These are phyloP conservation scores for Phymanthus crucifer DNA, from an alignment of 92 coral and sea anemone species.

Conservation along the genomic window DNA sequence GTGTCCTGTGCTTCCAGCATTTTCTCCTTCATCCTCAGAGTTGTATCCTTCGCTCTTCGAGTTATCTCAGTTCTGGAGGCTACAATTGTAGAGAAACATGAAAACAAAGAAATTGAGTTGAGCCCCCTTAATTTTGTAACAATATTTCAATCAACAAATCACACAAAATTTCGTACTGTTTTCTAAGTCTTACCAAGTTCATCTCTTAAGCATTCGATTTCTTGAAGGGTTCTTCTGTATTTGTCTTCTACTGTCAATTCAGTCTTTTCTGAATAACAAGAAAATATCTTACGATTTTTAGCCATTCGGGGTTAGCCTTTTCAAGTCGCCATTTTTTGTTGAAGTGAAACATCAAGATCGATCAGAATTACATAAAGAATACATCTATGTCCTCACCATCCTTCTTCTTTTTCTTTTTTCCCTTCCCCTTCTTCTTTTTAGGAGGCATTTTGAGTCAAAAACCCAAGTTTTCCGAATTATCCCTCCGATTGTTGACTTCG, in stretches of 20 bases:
- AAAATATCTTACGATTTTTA: neutral
- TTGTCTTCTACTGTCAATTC: slow-evolving; percentile 97
- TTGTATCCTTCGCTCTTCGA: slow-evolving; percentile 83
- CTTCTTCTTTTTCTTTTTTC: slow-evolving; percentile 98
- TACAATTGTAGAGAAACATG: no score
- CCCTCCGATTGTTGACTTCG: slow-evolving; percentile 39
- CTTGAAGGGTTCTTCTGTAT: slow-evolving; percentile 92
- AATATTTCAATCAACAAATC: neutral
- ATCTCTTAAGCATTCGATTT: slow-evolving; percentile 89
- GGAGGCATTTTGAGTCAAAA: slow-evolving; percentile 82
- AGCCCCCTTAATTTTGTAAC: neutral
- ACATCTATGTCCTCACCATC: slow-evolving; percentile 55
- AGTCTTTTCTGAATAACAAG: slow-evolving; percentile 65
- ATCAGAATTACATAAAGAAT: neutral
- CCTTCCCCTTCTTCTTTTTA: slow-evolving; percentile 93
- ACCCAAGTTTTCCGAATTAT: neutral
- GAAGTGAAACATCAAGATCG: neutral
- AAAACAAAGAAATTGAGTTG: neutral
- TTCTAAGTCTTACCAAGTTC: slow-evolving; percentile 74
- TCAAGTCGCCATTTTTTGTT: neutral
- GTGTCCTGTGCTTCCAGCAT: slow-evolving; percentile 89
- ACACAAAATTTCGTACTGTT: neutral
- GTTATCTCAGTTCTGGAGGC: slow-evolving; percentile 90
- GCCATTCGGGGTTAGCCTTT: neutral
- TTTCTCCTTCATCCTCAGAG: slow-evolving; percentile 93